Evolutionary conservation across 2,888 invertebrate species (phyloP).

Genomic region (Gerris lacustris): DNA sequence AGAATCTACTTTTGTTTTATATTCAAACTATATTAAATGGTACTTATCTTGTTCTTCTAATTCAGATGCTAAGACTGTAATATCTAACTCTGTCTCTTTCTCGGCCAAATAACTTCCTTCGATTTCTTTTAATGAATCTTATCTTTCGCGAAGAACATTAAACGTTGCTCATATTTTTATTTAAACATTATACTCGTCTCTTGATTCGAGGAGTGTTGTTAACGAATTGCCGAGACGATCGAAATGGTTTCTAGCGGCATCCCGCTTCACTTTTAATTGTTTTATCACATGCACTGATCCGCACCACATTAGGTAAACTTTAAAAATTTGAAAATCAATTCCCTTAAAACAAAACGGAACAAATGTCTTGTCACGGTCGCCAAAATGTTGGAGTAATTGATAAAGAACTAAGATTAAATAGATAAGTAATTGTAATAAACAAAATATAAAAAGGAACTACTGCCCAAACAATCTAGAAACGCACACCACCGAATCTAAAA

Average conservation of each 20-base stretch:
- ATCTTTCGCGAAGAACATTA: not conserved
- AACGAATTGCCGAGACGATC: not conserved
- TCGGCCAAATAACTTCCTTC: no score
- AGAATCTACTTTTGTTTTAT: not conserved
- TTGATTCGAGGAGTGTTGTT: not conserved
- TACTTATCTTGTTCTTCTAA: not conserved
- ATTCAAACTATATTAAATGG: not conserved
- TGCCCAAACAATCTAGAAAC: no score
- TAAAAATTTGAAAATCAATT: no score
- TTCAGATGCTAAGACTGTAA: no score
- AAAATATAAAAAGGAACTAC: no score
- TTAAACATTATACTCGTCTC: not conserved
- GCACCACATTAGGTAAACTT: no score
- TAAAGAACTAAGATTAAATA: no score
- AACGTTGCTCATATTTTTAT: not conserved
- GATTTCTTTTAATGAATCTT: not conserved
- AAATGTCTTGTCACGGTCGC: not conserved
- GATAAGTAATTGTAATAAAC: no score
- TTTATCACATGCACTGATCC: no score
- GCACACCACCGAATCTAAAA: no score
- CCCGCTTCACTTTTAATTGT: not conserved
- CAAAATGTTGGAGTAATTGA: not conserved
- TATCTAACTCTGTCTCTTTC: no score
- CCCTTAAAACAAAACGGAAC: conserved; percentile 1
- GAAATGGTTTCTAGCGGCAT: not conserved